A percentile compares a stretch with the other conserved stretches of the same genome.
These are phyloP conservation scores for Lagria hirta DNA, from an alignment of 2,888 invertebrate genomes.

Conservation along the genomic window DNA sequence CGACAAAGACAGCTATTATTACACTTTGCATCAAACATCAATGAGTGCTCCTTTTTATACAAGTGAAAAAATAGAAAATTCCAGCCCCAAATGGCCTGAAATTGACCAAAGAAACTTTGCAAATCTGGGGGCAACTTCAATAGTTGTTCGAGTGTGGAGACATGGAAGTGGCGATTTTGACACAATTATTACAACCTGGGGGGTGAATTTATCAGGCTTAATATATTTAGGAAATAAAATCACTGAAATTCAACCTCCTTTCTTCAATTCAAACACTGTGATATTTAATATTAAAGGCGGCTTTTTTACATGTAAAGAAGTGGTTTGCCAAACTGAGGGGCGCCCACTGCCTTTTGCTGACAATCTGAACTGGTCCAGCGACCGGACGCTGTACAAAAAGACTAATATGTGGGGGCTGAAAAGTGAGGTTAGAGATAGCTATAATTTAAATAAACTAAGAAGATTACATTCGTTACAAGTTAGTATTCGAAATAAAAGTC, in stretches of 20 bases:
- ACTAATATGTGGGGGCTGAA: slow-evolving; percentile 58
- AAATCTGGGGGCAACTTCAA: slow-evolving; percentile 54
- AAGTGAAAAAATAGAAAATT: slow-evolving; percentile 71
- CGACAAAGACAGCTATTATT: slow-evolving; percentile 67
- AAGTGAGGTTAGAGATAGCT: slow-evolving; percentile 71
- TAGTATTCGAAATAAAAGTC: slow-evolving; percentile 67
- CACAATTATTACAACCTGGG: slow-evolving; percentile 75
- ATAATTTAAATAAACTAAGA: slow-evolving; percentile 70
- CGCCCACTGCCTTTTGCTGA: slow-evolving; percentile 46
- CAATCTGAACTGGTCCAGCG: slow-evolving; percentile 43
- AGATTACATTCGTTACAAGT: slow-evolving; percentile 71
- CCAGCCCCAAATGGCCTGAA: slow-evolving; percentile 80
- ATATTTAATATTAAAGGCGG: slow-evolving; percentile 89
- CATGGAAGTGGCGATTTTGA: slow-evolving; percentile 54
- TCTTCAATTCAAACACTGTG: slow-evolving; percentile 70
- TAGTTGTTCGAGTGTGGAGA: slow-evolving; percentile 58
- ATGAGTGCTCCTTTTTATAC: slow-evolving; percentile 84
- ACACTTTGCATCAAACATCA: slow-evolving; percentile 76
- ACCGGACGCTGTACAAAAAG: slow-evolving; percentile 46
- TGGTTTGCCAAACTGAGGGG: slow-evolving; percentile 47
- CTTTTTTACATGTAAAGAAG: slow-evolving; percentile 68
- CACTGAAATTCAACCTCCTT: slow-evolving; percentile 64
- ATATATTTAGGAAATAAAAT: slow-evolving; percentile 72
- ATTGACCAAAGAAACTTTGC: slow-evolving; percentile 66
- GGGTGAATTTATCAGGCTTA: slow-evolving; percentile 81